phyloP scores from a whole-genome alignment of 2,888 invertebrate species.

The Cosmia pyralina region DNA sequence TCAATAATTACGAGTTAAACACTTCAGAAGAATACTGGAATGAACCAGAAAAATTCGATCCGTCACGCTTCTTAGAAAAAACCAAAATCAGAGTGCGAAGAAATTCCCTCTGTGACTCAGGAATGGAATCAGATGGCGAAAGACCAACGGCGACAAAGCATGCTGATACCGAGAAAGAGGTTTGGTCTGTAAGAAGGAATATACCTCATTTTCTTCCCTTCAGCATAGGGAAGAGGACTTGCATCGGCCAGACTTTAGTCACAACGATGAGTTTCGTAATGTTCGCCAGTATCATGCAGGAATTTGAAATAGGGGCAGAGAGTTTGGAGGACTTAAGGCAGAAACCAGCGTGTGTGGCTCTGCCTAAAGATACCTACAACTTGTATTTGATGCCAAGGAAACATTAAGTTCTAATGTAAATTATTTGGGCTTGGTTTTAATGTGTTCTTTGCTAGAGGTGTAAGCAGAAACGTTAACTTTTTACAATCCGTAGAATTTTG shows the following conservation, averaged over 20 bases:
- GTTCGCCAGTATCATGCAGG: conserved; percentile 93
- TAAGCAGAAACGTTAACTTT: not conserved
- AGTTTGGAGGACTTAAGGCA: conserved; percentile 89
- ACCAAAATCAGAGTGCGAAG: conserved; percentile 78
- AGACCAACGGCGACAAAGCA: conserved; percentile 69
- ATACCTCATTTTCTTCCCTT: conserved; percentile 95
- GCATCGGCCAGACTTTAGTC: conserved; percentile 95
- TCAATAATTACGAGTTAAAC: conserved; percentile 96
- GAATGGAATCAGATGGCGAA: conserved; percentile 89
- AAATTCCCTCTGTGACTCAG: conserved; percentile 89
- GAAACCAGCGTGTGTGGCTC: conserved; percentile 93
- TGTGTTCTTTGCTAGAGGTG: conserved; percentile 36
- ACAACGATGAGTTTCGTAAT: conserved; percentile 94
- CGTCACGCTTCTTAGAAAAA: conserved; percentile 93
- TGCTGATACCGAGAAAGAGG: conserved; percentile 79
- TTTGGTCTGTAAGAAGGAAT: conserved; percentile 86
- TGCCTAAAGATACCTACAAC: conserved; percentile 93
- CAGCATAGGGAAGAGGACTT: conserved; percentile 96
- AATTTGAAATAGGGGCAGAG: conserved; percentile 92
- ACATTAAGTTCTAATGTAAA: conserved; percentile 68
- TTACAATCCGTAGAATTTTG: not conserved
- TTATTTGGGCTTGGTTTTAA: conserved; percentile 34
- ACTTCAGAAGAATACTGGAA: conserved; percentile 93
- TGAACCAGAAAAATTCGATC: conserved; percentile 93
- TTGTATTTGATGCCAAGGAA: conserved; percentile 90